Evolutionary conservation across 2,113 vertebrate species (phyloP), one percentile per base, ranked within the genome.

Genomic region (Microcebus lehilahytsara): DNA sequence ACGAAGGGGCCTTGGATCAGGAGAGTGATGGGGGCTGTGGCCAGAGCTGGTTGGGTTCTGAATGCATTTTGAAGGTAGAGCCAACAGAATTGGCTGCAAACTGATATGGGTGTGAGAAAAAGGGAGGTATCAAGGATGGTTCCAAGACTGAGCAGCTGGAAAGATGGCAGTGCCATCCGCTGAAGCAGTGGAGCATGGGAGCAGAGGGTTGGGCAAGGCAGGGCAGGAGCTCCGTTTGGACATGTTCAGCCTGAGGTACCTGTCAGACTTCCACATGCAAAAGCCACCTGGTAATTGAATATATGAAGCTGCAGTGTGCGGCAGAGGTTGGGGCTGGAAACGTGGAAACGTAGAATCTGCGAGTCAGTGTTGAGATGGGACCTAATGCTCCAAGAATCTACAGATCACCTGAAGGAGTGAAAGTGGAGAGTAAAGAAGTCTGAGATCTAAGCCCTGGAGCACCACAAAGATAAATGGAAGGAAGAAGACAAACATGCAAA

Each of bases 331-430:
- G 22, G 69, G 53, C 23, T 64, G 66, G 13, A 66, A 51, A 64
- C 0, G 9, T 5, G 19, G 49, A 34, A 64, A 64, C 0, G 16
- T 9, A 27, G 49, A 34, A 64, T 7, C 1, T 64, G 87, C 2
- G 60, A 46, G 14, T 49, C n/a, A 80, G 53, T 4, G 12, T 0
- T 53, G 71, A 67, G 58, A 64, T 23, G n/a, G 60, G 17, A 40
- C 58, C 27, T 58, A 20, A 16, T 5, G 56, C 67, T 72, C 42
- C 12, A 22, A 32, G 25, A 66, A 11, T 84, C 46, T 34, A 42
- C 9, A 19, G 60, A 56, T 42, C 72, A 11, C 58, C 51, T 60
- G 22, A 8, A 74, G 69, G 30, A 17, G 12, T 58, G 9, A 51
- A 4, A 17, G 58, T 25, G 58, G 6, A 30, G 9, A 40, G 19